phyloP scores from a whole-genome alignment of 2,888 invertebrate genomes.

The Shargacucullia verbasci region DNA sequence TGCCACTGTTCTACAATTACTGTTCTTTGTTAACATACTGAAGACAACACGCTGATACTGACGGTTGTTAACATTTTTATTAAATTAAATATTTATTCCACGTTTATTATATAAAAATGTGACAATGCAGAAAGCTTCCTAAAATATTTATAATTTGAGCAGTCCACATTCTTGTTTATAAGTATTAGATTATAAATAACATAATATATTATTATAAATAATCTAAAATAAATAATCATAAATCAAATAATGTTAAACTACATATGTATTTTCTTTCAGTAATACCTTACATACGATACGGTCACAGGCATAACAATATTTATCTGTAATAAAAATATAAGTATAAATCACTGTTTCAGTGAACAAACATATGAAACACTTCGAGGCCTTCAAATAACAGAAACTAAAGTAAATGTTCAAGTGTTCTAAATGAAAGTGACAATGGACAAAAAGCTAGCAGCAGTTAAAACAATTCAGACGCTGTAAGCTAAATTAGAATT shows the following conservation, averaged over 20 bases:
- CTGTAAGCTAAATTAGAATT: constrained; percentile 49
- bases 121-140: no score
- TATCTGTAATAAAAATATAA: no score
- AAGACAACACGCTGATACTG: constrained; percentile 37
- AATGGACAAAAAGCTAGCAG: constrained; percentile 24
- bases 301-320: no score
- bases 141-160: no score
- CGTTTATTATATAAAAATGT: no score
- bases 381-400: neutral
- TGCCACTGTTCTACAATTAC: constrained; percentile 71
- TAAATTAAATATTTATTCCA: neutral
- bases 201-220: no score
- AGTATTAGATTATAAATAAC: no score
- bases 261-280: no score
- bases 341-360: neutral
- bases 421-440: constrained; percentile 16
- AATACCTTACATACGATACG: no score
- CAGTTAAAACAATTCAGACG: constrained; percentile 27
- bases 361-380: neutral
- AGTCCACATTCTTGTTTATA: no score
- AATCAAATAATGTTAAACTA: no score
- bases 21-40: constrained; percentile 56
- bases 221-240: no score
- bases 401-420: constrained; percentile 4
- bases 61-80: neutral